Evolutionary conservation across 2,888 invertebrate genomes (phyloP), one percentile per base, ranked within the genome.

Genomic region (Vesta saturnalis): DNA sequence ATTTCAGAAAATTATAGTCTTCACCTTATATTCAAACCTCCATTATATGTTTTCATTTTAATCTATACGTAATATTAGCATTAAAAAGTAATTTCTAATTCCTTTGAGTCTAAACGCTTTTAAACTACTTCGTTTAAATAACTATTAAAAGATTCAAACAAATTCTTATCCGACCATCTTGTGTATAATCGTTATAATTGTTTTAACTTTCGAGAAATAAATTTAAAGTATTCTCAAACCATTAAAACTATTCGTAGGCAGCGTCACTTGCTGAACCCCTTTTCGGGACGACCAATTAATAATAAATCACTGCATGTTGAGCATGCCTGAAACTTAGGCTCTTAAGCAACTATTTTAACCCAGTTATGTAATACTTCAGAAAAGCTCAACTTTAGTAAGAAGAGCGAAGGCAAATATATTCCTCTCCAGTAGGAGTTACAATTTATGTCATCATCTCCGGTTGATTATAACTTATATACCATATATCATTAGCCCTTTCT

Each of bases 401-500:
- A 66, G 39, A 54, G 60, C n/a, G 49, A 63, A 60, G 60, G 69
- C 56, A 60, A 60, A 63, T 47, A 63, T 61, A 54, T 30, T 23
- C 35, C 23, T 63, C 66, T 16, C 67, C 46, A 60, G 52, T 21
- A 52, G 69, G 70, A 71, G 71, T 75, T 73, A 76, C 76, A 76
- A 78, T 78, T 76, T 76, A 74, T 76, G 74, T 74, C 79, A 76
- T 78, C 78, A 78, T 75, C 77, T 76, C 73, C 73, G 64, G 67
- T 63, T 76, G 78, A 80, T 80, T 79, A 79, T 79, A 78, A 80
- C 79, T 80, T 80, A 80, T 79, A 39, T 39, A 76, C 75, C 76
- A 76, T 73, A 74, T 74, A 72, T 78, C 79, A 77, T 78, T 79
- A 79, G 77, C 75, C 71, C n/a, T n/a, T n/a, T n/a, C n/a, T 70